Evolutionary conservation across 2,888 invertebrate species (phyloP), one percentile per base, ranked within the genome.

Genomic region (Eustalomyia histrio): DNA sequence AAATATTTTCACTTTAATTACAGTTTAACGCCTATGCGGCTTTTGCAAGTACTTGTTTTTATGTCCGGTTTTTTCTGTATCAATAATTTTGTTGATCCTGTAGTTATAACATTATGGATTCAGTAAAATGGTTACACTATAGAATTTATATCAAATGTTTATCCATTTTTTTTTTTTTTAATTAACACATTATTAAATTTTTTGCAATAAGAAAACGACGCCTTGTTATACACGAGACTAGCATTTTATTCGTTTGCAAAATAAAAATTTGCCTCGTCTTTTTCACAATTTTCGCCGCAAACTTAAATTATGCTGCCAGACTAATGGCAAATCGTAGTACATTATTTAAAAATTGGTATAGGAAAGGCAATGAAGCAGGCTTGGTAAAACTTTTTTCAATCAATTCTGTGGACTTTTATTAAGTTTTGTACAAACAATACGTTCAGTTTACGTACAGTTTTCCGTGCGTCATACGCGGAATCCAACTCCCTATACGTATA

Each of bases 11-110:
- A 24, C 43, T 64, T 52, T 21, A 67, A 67, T 75, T 75, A 47
- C 39, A 55, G 63, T 53, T 68, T 58, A 64, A 69, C 55, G 71
- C 53, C 76, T 74, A 67, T 53, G 78, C 74, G 74, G 81, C 78
- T 74, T 81, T 74, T 71, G 61, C 61, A 35, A 43, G 39, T 63
- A 61, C 72, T 76, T 1, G 14, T 12, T 39, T n/a, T 74, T 72
- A 73, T 57, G 76, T 78, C 81, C 78, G 78, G 78, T 81, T 81
- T 81, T 81, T 78, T 81, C 78, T 81, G 78, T 81, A 81, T 67
- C 78, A 78, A 67, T 78, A 78, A 71, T 75, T 81, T 65, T 72
- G 39, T 1, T 14, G 12, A 16, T 24, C 33, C 47, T 33, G 17
- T 33, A 63, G 1, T 33, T 43, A 58, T 43, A 63, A 58, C 6